Conservation (phyloP, 2,113 vertebrate species). For the Coreoperca whiteheadi region DNA sequence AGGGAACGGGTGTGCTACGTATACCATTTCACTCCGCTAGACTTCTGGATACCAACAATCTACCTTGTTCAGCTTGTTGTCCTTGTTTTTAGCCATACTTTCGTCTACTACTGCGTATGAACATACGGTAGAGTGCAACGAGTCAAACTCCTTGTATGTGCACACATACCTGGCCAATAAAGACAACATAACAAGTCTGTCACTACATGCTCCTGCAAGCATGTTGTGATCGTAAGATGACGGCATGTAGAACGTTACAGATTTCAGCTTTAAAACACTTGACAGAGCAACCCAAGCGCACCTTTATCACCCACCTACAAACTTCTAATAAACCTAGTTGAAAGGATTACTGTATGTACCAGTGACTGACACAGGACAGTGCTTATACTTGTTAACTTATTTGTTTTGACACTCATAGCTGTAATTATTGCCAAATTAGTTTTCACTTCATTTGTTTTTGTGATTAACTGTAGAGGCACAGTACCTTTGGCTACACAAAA, state of each 20-base stretch:
- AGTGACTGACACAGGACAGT: not conserved
- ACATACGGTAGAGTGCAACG: too few species aligned
- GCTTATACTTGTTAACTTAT: slow-evolving; percentile 4
- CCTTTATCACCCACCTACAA: not conserved
- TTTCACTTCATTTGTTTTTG: slow-evolving; percentile 36
- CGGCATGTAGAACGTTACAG: not conserved
- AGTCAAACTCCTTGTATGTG: too few species aligned
- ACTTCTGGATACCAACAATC: not conserved
- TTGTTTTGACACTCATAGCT: slow-evolving; percentile 27
- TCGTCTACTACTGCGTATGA: too few species aligned
- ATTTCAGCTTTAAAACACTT: not conserved
- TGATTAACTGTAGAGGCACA: slow-evolving; percentile 33
- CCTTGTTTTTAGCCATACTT: too few species aligned
- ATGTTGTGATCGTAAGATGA: too few species aligned
- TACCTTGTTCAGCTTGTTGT: too few species aligned
- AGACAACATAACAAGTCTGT: not conserved
- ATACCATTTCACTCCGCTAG: too few species aligned
- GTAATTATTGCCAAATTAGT: slow-evolving; percentile 40
- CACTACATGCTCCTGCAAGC: too few species aligned
- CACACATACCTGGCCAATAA: too few species aligned
- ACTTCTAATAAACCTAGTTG: not conserved
- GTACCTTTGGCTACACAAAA: slow-evolving; percentile 36
- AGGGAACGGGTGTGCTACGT: not conserved
- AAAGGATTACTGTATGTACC: not conserved
- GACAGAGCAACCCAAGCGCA: not conserved